Base-by-base conservation (phyloP, 2,113 vertebrate genomes). In the Glaucidium brasilianum region DNA sequence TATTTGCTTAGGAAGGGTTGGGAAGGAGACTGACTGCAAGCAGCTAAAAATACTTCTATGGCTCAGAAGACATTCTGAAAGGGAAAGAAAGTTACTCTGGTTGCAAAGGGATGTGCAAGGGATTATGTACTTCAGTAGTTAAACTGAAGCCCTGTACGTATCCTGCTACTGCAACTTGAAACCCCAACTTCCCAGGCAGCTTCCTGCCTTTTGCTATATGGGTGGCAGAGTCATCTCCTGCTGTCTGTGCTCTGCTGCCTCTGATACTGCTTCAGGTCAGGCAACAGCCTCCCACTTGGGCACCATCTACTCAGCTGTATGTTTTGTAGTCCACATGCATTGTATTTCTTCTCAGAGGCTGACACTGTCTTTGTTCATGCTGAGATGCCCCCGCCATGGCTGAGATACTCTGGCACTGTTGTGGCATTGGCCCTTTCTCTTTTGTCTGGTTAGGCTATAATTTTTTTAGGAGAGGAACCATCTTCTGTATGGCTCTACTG, bases 231-330 rank as follows among this genome's bases (percentile, higher is more conserved):
- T 53, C 19, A 49, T 30, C 52, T 83, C n/a, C 41, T 34, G 52
- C 37, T 68, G 32, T 7, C 43, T 78, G 60, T 56, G 55, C 47
- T 23, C 20, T 60, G 5, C 17, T 49, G 27, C 20, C 35, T 50
- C 66, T 64, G 39, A 64, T 12, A 55, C 29, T 16, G 11, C 43
- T 63, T 56, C 25, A 17, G 0, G 0, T 7, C 0, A 2, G 32
- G 30, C 37, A 68, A 49, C 14, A 78, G 56, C 26, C 32, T 75
- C 23, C 16, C 6, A 0, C 9, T 62, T 60, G 34, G 26, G n/a
- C 55, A 53, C 26, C 1, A 0, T 41, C 52, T 62, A 5, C 15
- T 58, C 0, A 0, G n/a, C 68, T 66, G 50, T 34, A 13, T 1
- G 1, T 19, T 11, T 19, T 58, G 49, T 59, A 23, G 41, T 29